Conservation (phyloP, 2,113 vertebrate genomes). For the Takifugu bimaculatus region DNA sequence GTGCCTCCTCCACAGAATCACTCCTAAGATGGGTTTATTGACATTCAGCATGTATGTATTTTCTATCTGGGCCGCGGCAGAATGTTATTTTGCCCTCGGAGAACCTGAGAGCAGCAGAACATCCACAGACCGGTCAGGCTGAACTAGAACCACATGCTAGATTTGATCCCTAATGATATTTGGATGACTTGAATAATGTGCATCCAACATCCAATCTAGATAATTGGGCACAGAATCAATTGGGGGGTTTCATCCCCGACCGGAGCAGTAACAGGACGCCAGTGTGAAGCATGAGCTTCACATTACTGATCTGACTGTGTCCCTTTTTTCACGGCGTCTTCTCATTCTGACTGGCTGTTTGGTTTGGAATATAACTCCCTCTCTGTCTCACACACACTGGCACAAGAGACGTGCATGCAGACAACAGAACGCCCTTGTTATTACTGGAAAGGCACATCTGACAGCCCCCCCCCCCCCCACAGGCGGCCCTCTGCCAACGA, state of each 20-base stretch:
- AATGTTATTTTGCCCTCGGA: conserved; percentile 44
- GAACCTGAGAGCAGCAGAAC: conserved; percentile 43
- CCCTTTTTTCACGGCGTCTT: conserved; percentile 15
- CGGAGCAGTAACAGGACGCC: conserved; percentile 11
- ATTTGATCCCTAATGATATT: conserved; percentile 62
- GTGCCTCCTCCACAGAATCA: conserved; percentile 4
- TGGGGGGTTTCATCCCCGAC: background rate
- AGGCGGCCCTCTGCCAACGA: conserved; percentile 48
- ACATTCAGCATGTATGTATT: conserved; percentile 22
- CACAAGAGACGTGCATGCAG: conserved; percentile 41
- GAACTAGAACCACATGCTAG: conserved; percentile 58
- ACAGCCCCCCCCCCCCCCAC: conserved; percentile 33
- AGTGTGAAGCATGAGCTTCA: conserved; percentile 46
- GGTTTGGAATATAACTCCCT: conserved; percentile 51
- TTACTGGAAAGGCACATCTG: conserved; percentile 67
- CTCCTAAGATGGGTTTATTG: conserved; percentile 25
- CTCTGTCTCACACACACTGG: conserved; percentile 25
- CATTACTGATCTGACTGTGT: conserved; percentile 26
- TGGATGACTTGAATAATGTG: conserved; percentile 66
- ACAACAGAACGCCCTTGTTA: conserved; percentile 65
- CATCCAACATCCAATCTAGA: conserved; percentile 49
- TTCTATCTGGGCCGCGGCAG: conserved; percentile 19
- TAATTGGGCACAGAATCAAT: conserved; percentile 46
- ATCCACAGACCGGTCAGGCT: conserved; percentile 41
- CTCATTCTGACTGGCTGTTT: conserved; percentile 35